Evolutionary conservation across 2,797 vertebrate genomes (phyloP).

Genomic region (Nyctibius grandis): DNA sequence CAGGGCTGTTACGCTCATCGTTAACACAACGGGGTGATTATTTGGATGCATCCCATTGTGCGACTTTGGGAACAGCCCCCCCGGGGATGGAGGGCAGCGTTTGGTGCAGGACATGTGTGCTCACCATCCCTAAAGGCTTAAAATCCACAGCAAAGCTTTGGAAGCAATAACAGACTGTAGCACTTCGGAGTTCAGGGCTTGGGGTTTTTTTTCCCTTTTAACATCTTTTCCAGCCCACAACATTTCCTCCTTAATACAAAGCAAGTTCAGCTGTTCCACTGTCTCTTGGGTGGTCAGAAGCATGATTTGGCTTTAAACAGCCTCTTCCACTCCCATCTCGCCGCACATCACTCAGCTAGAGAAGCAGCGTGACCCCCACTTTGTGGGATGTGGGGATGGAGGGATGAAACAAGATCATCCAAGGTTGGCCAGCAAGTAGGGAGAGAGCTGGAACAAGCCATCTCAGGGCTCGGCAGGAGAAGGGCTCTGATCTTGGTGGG

Average conservation of each 20-base stretch:
- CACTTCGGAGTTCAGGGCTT: not conserved
- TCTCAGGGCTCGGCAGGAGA: not conserved
- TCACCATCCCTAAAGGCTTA: not conserved
- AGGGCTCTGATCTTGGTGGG: not conserved
- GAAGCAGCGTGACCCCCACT: accelerated
- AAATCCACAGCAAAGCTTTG: not conserved
- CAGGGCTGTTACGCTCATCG: accelerated
- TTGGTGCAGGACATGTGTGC: accelerated
- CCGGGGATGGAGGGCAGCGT: accelerated
- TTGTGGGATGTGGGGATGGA: not conserved
- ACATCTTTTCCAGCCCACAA: not conserved
- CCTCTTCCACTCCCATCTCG: accelerated
- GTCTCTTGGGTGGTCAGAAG: not conserved
- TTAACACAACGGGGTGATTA: not conserved
- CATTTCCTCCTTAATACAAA: not conserved
- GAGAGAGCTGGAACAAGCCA: not conserved
- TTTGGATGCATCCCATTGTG: not conserved
- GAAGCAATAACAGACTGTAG: not conserved
- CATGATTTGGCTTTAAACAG: not conserved
- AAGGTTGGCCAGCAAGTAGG: not conserved
- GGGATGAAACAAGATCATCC: not conserved
- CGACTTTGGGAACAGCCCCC: accelerated
- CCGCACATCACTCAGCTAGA: not conserved
- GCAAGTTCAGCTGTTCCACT: not conserved
- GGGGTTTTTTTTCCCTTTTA: not conserved